phyloP scores from a whole-genome alignment of 2,888 invertebrate genomes.

The Polymixis flavicincta region DNA sequence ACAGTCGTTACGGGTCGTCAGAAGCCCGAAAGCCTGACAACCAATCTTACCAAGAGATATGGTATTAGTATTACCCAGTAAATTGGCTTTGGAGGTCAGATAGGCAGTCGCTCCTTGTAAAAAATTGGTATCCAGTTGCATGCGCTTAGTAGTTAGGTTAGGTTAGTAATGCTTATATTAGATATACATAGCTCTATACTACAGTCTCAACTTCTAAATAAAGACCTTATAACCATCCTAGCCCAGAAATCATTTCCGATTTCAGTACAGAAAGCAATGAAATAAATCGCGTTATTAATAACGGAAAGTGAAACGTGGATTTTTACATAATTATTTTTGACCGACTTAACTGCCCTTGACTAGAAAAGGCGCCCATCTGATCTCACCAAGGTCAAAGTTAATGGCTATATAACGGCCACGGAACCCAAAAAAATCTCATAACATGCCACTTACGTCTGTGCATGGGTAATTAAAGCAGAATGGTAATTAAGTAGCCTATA shows the following conservation, averaged over 20 bases:
- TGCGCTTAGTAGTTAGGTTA: too few species aligned
- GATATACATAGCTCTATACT: neutral
- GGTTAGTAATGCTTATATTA: too few species aligned
- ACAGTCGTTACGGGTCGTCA: too few species aligned
- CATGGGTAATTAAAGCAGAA: constrained; percentile 38
- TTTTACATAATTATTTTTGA: constrained; percentile 19
- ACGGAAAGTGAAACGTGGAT: neutral
- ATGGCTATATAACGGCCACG: constrained; percentile 30
- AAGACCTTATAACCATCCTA: neutral
- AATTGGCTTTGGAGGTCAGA: too few species aligned
- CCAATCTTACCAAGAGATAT: too few species aligned
- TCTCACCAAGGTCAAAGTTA: constrained; percentile 45
- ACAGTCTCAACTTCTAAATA: neutral
- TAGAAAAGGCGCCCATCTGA: constrained; percentile 36
- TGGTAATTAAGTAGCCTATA: constrained; percentile 51
- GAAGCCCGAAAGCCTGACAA: too few species aligned
- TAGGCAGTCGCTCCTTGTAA: too few species aligned
- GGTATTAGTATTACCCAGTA: too few species aligned
- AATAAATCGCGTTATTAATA: neutral
- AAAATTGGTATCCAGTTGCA: too few species aligned
- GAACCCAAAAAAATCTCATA: constrained; percentile 28
- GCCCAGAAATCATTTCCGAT: neutral
- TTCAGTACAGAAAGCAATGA: neutral
- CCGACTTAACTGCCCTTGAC: constrained; percentile 41
- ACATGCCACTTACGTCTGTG: constrained; percentile 33